phyloP scores from a whole-genome alignment of 2,888 invertebrate genomes.

The Eristalis pertinax region DNA sequence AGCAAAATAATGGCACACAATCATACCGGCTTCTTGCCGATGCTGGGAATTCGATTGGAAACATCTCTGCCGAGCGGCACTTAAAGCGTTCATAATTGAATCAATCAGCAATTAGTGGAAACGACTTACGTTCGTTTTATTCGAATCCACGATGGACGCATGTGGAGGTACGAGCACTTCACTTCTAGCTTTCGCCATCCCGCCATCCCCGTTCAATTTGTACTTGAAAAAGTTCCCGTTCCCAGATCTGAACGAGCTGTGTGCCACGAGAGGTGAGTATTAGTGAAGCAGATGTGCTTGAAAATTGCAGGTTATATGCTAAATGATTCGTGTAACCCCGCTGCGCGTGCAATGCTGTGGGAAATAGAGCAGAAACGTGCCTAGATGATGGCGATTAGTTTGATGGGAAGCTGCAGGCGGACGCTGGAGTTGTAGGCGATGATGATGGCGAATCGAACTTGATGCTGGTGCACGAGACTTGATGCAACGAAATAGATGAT shows the following conservation, averaged over 20 bases:
- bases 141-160: neutral
- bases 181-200: neutral
- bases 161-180: neutral
- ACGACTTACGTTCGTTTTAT: slow-evolving; percentile 46
- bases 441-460: no score
- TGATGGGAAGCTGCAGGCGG: neutral
- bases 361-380: neutral
- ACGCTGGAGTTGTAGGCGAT: neutral
- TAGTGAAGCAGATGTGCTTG: neutral
- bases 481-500: neutral
- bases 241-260: neutral
- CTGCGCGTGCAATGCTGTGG: neutral
- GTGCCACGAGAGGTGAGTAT: neutral
- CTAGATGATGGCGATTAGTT: neutral
- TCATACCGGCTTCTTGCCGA: neutral
- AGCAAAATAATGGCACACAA: neutral
- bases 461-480: no score
- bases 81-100: slow-evolving; percentile 65
- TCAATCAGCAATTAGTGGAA: slow-evolving; percentile 70
- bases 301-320: slow-evolving; percentile 13
- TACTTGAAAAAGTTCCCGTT: neutral
- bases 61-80: neutral
- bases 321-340: slow-evolving; percentile 2
- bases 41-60: neutral
- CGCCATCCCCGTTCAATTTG: no score